Percentiles rank a stretch among this genome's conserved stretches.
These are phyloP conservation scores for Euglossa dilemma DNA, from an alignment of 1,140 invertebrate genomes.

Conservation along the genomic window DNA sequence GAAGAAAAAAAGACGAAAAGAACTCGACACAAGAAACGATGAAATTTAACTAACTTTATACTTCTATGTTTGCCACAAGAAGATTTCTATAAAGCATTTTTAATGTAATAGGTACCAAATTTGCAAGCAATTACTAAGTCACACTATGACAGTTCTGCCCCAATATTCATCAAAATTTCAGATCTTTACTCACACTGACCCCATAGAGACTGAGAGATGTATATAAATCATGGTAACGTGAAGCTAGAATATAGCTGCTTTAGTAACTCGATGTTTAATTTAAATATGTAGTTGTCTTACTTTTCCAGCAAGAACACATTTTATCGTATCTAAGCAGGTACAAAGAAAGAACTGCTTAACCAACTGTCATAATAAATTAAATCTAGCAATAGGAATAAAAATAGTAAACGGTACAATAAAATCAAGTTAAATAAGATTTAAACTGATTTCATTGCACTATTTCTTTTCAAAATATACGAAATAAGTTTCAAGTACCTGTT, in stretches of 20 bases:
- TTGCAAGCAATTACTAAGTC: not conserved
- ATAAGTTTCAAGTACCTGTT: too few relatives aligned
- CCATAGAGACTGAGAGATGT: not conserved
- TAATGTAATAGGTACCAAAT: not conserved
- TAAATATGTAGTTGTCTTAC: not conserved
- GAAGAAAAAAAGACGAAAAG: not conserved
- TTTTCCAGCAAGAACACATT: not conserved
- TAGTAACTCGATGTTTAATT: not conserved
- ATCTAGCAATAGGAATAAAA: too few relatives aligned
- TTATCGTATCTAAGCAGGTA: not conserved
- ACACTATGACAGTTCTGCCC: not conserved
- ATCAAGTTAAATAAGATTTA: too few relatives aligned
- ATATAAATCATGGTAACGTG: slow-evolving; percentile 5
- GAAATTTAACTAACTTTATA: not conserved
- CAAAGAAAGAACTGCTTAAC: not conserved
- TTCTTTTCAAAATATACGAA: too few relatives aligned
- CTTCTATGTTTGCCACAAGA: not conserved
- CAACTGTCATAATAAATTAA: too few relatives aligned
- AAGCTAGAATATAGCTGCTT: not conserved
- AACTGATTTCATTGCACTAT: too few relatives aligned
- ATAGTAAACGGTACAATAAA: too few relatives aligned
- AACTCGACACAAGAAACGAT: not conserved
- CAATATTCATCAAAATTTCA: slow-evolving; percentile 14
- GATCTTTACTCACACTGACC: slow-evolving; percentile 4
- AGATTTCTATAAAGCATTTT: not conserved